Evolutionary conservation across 2,113 vertebrate species (phyloP), one percentile per base, ranked within the genome.

Genomic region (Serilophus lunatus): DNA sequence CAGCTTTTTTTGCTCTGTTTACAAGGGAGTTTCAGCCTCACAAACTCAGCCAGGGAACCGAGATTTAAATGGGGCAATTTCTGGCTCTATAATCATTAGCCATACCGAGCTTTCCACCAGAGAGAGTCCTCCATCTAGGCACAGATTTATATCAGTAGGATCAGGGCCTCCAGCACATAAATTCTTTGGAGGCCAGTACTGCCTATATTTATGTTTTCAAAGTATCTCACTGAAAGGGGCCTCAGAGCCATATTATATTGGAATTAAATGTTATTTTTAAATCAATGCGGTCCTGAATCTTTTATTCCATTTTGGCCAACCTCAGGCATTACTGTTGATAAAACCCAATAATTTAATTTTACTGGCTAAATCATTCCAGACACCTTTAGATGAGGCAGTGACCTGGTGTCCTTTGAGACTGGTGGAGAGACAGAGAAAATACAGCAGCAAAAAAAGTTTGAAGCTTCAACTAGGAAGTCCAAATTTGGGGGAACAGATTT

Each of bases 231-330:
- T 82, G 59, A 86, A 86, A 91, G 51, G n/a, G 44, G 51, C 88
- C 87, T 95, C 24, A 35, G 83, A 97, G 61, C 25, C 65, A 65
- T 29, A 88, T 69, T 76, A 61, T 71, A 75, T 23, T 24, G 25
- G 47, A 92, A 91, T 81, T 86, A 86, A 80, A 88, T 60, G 63
- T 78, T 90, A 83, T 90, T 96, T 86, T 92, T 40, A 91, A 94
- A 90, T 77, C 82, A 91, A 23, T 80, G 64, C 66, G 26, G 69
- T 95, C 68, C 90, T 70, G 76, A 87, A 86, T 61, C 36, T 2
- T 23, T 88, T 65, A 71, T 5, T 13, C 19, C 35, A 12, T 69
- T 91, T 94, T 90, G 64, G 59, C 33, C 33, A 88, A 61, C 14
- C 50, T 29, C 25, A 82, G 71, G 24, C 42, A 47, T 83, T 91